Conservation (phyloP, 1,140 invertebrate genomes). For the Calliopsis andreniformis region DNA sequence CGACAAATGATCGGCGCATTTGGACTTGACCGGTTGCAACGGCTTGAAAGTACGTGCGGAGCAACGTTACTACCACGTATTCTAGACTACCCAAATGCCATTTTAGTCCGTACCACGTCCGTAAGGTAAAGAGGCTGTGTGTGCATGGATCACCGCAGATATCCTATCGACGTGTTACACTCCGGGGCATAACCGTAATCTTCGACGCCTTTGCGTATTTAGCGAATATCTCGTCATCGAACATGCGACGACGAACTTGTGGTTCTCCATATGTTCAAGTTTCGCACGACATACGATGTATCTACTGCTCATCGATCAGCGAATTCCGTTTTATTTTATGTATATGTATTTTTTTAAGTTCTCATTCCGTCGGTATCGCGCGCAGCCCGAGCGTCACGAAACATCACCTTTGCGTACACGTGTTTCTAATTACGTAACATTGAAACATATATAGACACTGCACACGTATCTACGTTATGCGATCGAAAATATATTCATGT, state of each 20-base stretch:
- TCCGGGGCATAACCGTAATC: conserved; percentile 48
- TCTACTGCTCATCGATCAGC: conserved; percentile 11
- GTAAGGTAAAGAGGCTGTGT: conserved; percentile 41
- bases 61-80: background rate
- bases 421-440: conserved; percentile 12
- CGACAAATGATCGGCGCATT: conserved; percentile 11
- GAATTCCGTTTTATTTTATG: conserved; percentile 17
- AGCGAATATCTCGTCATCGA: conserved; percentile 50
- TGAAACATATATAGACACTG: background rate
- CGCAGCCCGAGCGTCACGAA: background rate
- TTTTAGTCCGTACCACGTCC: conserved; percentile 36
- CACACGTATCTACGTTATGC: background rate
- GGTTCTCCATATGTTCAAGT: conserved; percentile 43
- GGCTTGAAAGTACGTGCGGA: conserved; percentile 32
- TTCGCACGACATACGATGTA: conserved; percentile 28
- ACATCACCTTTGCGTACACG: background rate
- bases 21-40: conserved; percentile 60
- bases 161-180: conserved; percentile 33
- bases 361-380: conserved; percentile 1
- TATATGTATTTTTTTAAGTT: background rate
- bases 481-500: background rate
- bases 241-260: conserved; percentile 33
- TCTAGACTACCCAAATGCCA: conserved; percentile 45
- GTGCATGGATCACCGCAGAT: conserved; percentile 34
- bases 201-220: conserved; percentile 44